Evolutionary conservation across 2,888 invertebrate species (phyloP), one percentile per base, ranked within the genome.

Genomic region (Limulus polyphemus): DNA sequence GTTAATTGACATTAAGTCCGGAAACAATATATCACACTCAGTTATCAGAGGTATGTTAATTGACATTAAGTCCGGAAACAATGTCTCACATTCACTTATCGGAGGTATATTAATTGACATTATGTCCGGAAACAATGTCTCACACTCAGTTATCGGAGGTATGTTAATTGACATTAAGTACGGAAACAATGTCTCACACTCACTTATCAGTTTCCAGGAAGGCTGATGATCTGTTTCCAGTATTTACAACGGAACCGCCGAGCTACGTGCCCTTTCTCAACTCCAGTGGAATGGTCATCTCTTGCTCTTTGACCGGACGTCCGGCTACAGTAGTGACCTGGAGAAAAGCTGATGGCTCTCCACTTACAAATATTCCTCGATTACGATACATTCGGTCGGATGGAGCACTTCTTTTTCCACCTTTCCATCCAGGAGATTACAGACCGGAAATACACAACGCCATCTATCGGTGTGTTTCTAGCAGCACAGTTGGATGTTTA

Each of bases 181-280:
- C 32, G 4, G 32, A 32, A 32, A 32, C 32, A 1, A 32, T 1
- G 32, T 32, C 3, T 1, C 32, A 32, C 32, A 2, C 32, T 32
- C 3, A 2, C 0, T 32, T 2, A 32, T 32, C 32, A 32, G 32
- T 32, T 32, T 32, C 32, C 32, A 32, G 3, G 32, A 32, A 32
- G 7, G 32, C 7, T 32, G 32, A 2, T 32, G 32, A 32, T 5
- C 32, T 7, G 3, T 32, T 32, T 32, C 68, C 69, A 10, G 56
- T 58, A 11, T 69, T 69, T n/a, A 61, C 68, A 10, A 62, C 62
- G 17, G 66, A 68, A 52, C 69, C 69, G 12, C 66, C 65, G 32
- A 65, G 57, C 52, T 62, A 63, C 47, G 67, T 69, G 11, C 60
- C 63, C 4, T 69, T 69, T 52, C 59, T 67, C 47, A 69, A 69